Base-by-base conservation (phyloP, 1,140 invertebrate genomes). In the Cydia splendana region DNA sequence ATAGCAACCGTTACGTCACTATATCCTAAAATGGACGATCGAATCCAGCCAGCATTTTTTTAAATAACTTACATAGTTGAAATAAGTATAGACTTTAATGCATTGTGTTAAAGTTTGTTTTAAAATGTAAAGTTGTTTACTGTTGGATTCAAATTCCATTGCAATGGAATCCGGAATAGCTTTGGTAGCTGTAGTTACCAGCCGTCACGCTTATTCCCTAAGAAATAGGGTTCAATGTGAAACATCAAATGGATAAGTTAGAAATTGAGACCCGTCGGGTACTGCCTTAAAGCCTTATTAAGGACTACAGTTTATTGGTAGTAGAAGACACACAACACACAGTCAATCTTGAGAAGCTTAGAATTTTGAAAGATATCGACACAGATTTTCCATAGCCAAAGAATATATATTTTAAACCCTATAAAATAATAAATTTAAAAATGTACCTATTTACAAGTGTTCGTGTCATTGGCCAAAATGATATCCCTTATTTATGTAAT, bases 111-210 rank as follows among this genome's bases (percentile, higher is more conserved):
- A 24, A 24, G 57, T 65, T 20, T 18, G 6, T 65, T 65, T 65
- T 65, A 1, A 20, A 18, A 15, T 20, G 20, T 24, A 6, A 9
- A 10, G 62, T 65, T 28, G 10, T 28, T 24, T 65, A 9, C 2
- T 62, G 18, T 2, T 65, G 9, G 13, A 65, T 28, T 65, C 24
- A 65, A 65, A 28, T 65, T 15, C 7, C 24, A 65, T 24, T 65
- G 62, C 57, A 62, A 12, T 18, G 57, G 57, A 18, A 24, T 65
- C 57, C 57, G 57, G 57, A 65, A 65, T 65, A 65, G 57, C 38
- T 42, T 42, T 42, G 34, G 34, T 4, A 30, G 34, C 34, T 7
- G 30, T 34, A 34, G 34, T 34, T 34, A 34, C 34, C 34, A 42
- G 38, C 9, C 7, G 38, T 2, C 38, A 42, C 38, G 1, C 34